Evolutionary conservation across 2,113 vertebrate species (phyloP), one percentile per base, ranked within the genome.

Genomic region (Tychaedon coryphoeus): DNA sequence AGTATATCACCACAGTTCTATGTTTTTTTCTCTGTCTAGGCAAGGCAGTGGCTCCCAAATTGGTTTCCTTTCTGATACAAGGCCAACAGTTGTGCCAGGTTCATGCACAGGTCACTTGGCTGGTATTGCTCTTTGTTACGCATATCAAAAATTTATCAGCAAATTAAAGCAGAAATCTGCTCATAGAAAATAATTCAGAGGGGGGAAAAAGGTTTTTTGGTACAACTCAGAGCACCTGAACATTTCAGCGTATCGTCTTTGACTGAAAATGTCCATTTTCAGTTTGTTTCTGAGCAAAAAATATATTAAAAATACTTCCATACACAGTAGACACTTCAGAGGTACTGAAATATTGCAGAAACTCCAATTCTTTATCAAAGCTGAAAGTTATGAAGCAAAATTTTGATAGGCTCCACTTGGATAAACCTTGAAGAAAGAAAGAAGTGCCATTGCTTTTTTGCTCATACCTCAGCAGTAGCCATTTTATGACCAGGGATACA

Each of bases 391-490:
- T 29, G 11, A 80, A 71, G 72, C 33, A 90, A 79, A 80, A 86
- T 62, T 29, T 74, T 77, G 60, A 71, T 28, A 70, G 40, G 8
- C 3, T 91, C 36, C 77, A 92, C 75, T 65, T 92, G 75, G 51
- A 67, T 66, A 94, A 92, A 95, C 36, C 40, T 75, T 71, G n/a
- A 43, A 71, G 93, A 88, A 93, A 50, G 14, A 87, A 89, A 90
- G 43, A 38, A 53, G 43, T 92, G 60, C 33, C 51, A 45, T 45
- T 83, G 56, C 48, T 88, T 76, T 90, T 31, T 71, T 62, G 40
- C 25, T 53, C 53, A 71, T 76, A 77, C 78, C 67, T 80, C 84
- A 93, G 75, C 79, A 90, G 62, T 10, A 69, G 43, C 45, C 47
- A 24, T 82, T 92, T 96, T 82, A 79, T 54, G 66, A 69, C 29